phyloP scores from a whole-genome alignment of 2,113 vertebrate species.

The Alethe castanea region DNA sequence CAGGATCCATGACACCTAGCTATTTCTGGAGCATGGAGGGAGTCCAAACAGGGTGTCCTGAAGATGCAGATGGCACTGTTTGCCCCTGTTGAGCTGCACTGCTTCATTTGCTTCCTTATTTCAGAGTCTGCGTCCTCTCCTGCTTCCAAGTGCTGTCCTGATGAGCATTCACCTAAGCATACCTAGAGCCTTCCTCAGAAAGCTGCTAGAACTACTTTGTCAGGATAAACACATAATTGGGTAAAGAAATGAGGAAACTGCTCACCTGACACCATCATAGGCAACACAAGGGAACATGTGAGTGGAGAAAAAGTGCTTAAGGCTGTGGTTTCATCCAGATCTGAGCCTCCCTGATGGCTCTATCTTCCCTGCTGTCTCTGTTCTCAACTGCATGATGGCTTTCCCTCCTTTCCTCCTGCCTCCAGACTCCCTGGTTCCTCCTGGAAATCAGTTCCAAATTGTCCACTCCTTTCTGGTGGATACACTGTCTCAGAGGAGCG shows the following conservation, averaged over 20 bases:
- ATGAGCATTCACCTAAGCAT: neutral
- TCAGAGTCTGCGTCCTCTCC: neutral
- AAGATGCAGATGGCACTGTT: neutral
- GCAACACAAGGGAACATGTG: neutral
- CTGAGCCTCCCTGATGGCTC: neutral
- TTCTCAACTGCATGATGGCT: rapidly evolving
- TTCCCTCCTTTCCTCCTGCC: neutral
- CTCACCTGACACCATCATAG: neutral
- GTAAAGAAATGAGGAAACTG: neutral
- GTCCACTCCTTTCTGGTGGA: neutral
- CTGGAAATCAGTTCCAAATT: neutral
- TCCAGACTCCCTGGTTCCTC: neutral
- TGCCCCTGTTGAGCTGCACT: neutral
- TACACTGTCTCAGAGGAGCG: neutral
- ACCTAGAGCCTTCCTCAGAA: neutral
- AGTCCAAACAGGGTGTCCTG: neutral
- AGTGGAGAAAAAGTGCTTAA: neutral
- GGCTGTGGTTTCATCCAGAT: neutral
- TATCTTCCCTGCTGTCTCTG: neutral
- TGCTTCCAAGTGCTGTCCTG: neutral
- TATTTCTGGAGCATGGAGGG: neutral
- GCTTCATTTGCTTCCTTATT: neutral
- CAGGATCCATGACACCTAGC: neutral
- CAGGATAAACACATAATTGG: neutral
- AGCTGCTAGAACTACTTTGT: neutral